Base-by-base conservation (phyloP, 2,113 vertebrate species). In the Vulpes vulpes region DNA sequence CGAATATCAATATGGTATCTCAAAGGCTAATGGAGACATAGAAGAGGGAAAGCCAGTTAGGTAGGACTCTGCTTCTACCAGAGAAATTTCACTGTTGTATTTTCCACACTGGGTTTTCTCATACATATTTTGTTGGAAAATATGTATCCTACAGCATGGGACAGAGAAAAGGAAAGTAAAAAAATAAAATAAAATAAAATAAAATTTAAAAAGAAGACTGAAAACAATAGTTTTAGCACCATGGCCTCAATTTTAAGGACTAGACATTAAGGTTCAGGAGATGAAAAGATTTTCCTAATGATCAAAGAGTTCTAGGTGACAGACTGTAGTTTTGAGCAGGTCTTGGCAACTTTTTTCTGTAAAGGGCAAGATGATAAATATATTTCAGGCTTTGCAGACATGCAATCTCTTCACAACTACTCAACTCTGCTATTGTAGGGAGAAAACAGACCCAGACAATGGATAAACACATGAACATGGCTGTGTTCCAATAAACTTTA, bases 121-220 rank as follows among this genome's bases (percentile, higher is more conserved):
- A 55, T 55, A 71, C 51, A 78, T 62, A 88, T 25, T 74, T 94
- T 71, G 23, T 74, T 86, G 57, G 43, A 73, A 89, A 96, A 78
- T 73, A 55, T 15, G 6, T 25, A 5, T 64, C 32, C 19, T 69
- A 22, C 17, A 69, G 19, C 4, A 53, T 16, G 76, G 53, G n/a
- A 27, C 12, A 74, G 49, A 92, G 32, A 92, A 49, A 69, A 53
- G 85, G 17, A n/a, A 89, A 92, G 27, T 22, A n/a, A 80, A 88
- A 89, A 43, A 32, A 78, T 22, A n/a, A 80, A 88, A 89, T 35
- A 32, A 60, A 76, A 51, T 43, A 7, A 43, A 43, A 43, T 43
- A 43, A 6, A 43, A 95, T 78, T 10, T 35, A 95, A 55, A 89
- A 89, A 71, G 51, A 80, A 57, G 92, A 91, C 71, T 78, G 5